Base-by-base conservation (phyloP, 2,888 invertebrate genomes). In the Lucinisca nassula region DNA sequence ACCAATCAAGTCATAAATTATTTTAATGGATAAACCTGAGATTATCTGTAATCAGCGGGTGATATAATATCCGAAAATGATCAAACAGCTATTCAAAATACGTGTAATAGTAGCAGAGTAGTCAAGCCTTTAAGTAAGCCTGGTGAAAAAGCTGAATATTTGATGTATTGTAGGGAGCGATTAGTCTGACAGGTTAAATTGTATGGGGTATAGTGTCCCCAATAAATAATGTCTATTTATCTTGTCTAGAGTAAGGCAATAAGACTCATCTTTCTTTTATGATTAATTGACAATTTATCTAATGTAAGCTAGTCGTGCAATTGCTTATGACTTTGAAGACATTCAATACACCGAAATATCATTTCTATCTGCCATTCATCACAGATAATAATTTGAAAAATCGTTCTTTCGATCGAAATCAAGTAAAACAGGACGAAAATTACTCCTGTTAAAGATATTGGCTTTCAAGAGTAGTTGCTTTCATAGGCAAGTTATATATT, bases 151-250 rank as follows among this genome's bases (percentile, higher is more conserved):
- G 8, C 61, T 61, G 30, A 27, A 76, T 61, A 82, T 87, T 90
- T 87, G 89, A 90, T 85, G 85, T 85, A 90, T 90, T 87, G 79
- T 90, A 27, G n/a, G n/a, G 72, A 73, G 83, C 83, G 85, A 85
- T 85, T 77, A 76, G 32, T 75, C 40, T 87, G 89, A 90, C 89
- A 90, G 72, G 70, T 78, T 87, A 83, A 85, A 90, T 83, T 87
- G 85, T 87, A 84, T 67, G 51, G 85, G 85, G 87, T 87, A 79
- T 85, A 81, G 74, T 76, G 79, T 79, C 76, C 58, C 55, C 79
- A 79, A 87, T 87, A 90, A 87, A 90, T 90, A 83, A 90, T 85
- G 73, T 45, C 89, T 83, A 90, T 90, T 90, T 90, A 90, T 90
- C 89, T 83, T 85, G 87, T 90, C 89, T 51, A 49, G 45, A n/a